Base-by-base conservation (phyloP, 2,888 invertebrate species). In the Protonemura montana region DNA sequence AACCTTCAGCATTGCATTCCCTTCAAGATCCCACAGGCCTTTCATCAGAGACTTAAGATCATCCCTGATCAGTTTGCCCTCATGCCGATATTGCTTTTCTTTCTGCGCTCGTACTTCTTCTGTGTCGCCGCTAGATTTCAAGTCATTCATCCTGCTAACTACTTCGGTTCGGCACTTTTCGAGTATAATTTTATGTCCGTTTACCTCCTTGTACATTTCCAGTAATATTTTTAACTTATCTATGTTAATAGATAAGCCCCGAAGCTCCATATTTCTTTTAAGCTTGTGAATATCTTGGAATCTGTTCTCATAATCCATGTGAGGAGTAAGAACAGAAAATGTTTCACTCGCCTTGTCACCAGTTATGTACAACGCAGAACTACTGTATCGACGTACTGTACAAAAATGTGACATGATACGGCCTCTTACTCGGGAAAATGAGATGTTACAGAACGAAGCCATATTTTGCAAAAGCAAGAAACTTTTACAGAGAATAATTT, bases 11-110 rank as follows among this genome's bases (percentile, higher is more conserved):
- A 95, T 92, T 10, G 96, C 94, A 85, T 93, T 93, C 90, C 96
- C 95, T 90, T 97, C 96, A 6, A 96, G 92, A n/a, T 94, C 94
- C 93, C 95, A 95, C n/a, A 95, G 90, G 80, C 93, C 92, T 16
- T 93, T 91, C 90, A 94, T 95, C 0, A 96, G 89, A 41, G 92
- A 91, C 90, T 94, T 95, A n/a, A 95, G 90, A 88, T 96, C 94
- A 81, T 94, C 93, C 89, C 94, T 93, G 0, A 95, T 85, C 2
- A 93, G 89, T 89, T 92, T 92, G 0, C 92, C 92, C 89, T 94
- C 82, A 28, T 86, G 93, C 21, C 93, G 90, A 90, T 30, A 29
- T 21, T 29, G 0, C 30, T 81, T 81, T 6, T 92, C 91, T 6
- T 92, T 90, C 87, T 91, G 29, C 25, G 26, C 89, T 3, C 92